Evolutionary conservation across 2,797 vertebrate species (phyloP).

Genomic region (Myiotriccus ornatus): DNA sequence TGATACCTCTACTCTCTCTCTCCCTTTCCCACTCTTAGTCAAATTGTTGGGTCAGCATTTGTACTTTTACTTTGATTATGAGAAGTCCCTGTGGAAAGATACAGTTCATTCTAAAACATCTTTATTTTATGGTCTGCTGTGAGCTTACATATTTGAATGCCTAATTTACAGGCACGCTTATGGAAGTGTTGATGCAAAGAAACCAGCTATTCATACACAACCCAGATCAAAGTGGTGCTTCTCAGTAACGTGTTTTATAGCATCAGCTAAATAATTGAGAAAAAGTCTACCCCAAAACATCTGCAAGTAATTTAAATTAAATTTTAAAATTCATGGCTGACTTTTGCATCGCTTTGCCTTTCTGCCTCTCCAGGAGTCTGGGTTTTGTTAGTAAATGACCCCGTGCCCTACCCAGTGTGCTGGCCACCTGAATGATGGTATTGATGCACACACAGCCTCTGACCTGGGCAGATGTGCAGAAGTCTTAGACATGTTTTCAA

Average conservation of each 20-base stretch:
- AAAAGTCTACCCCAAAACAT: constrained; percentile 1
- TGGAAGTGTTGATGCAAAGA: constrained; percentile 1
- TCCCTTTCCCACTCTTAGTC: not conserved
- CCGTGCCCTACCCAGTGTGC: accelerated
- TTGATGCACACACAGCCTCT: not conserved
- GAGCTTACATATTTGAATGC: constrained; percentile 17
- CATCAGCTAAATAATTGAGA: constrained; percentile 20
- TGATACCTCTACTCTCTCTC: not conserved
- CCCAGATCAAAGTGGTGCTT: not conserved
- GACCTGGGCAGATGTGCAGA: not conserved
- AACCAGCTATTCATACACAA: not conserved
- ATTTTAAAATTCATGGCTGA: not conserved
- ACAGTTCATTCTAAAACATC: not conserved
- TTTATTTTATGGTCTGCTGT: constrained; percentile 39
- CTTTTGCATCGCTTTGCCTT: not conserved
- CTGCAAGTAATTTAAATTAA: constrained; percentile 38
- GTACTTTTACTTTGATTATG: constrained; percentile 30
- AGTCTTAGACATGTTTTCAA: not conserved
- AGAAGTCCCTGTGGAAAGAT: not conserved
- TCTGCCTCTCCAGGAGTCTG: not conserved
- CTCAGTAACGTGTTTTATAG: not conserved
- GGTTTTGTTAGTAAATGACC: not conserved
- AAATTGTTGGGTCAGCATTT: constrained; percentile 23
- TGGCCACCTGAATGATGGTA: accelerated
- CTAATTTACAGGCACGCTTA: not conserved